Evolutionary conservation across 2,888 invertebrate species (phyloP), one percentile per base, ranked within the genome.

Genomic region (Scaptomyza polygonia): DNA sequence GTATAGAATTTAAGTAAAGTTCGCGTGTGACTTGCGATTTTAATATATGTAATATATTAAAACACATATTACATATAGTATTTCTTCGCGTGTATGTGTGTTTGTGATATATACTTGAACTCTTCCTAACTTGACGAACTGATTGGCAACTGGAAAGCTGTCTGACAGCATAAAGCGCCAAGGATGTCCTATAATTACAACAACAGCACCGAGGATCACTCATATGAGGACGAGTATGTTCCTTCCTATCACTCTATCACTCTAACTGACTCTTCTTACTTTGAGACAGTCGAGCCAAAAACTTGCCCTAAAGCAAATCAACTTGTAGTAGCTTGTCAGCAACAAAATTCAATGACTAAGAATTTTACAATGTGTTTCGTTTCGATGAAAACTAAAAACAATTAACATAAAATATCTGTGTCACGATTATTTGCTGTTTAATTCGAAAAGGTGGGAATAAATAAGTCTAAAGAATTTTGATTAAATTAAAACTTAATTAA

Each of bases 171-270:
- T n/a, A n/a, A n/a, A n/a, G 29, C 9, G 14, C 39, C 16, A 32
- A 83, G 44, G 51, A 84, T 84, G 84, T 79, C 84, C 43, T 86
- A 80, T 51, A 84, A 88, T 52, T 71, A 58, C 72, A 83, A 63
- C 75, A 79, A 75, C 64, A 83, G 80, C 52, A 34, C 77, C 47
- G 75, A 79, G 75, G 84, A 76, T 66, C 67, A 79, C 64, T 48
- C 88, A 67, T 68, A 61, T 27, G 86, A 83, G 54, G 84, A 84
- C 77, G 84, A 84, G 84, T 84, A 86, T 67, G 84, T 84, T 48
- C 53, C 43, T 18, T 21, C n/a, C 16, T 39, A 8, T n/a, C 11
- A 14, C 5, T 14, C 32, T 9, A 2, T n/a, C n/a, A n/a, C n/a
- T n/a, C n/a, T n/a, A n/a, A n/a, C n/a, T n/a, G n/a, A n/a, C n/a